Conservation (phyloP, 2,888 invertebrate species). For the Phoronis australis region DNA sequence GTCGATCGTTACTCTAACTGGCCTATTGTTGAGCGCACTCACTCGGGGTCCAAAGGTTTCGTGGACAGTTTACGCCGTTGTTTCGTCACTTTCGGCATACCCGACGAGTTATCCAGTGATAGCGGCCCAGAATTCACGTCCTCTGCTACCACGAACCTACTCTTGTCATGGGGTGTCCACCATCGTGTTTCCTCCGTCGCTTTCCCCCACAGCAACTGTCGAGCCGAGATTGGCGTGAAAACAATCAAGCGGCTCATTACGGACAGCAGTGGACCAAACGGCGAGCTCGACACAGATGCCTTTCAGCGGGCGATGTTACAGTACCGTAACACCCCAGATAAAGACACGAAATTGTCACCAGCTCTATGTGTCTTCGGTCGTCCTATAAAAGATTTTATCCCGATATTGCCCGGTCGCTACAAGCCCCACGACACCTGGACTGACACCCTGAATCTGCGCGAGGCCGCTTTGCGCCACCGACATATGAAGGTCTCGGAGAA, state of each 20-base stretch:
- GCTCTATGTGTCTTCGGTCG: constrained; percentile 21
- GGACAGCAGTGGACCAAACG: constrained; percentile 21
- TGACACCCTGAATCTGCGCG: too few species aligned
- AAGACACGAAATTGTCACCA: constrained; percentile 22
- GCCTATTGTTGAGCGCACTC: constrained; percentile 17
- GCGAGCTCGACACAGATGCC: constrained; percentile 21
- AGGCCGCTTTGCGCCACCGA: too few species aligned
- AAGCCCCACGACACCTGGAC: constrained; percentile 15
- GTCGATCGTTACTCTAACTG: too few species aligned
- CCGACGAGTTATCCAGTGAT: constrained; percentile 19
- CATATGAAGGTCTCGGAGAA: too few species aligned
- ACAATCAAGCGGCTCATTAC: constrained; percentile 24
- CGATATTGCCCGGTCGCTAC: constrained; percentile 16
- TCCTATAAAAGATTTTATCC: constrained; percentile 21
- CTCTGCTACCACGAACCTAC: constrained; percentile 6
- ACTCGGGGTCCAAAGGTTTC: constrained; percentile 12
- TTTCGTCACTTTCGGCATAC: constrained; percentile 20
- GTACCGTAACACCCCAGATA: too few species aligned
- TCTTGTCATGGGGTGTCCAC: constrained; percentile 21
- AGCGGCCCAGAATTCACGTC: constrained; percentile 20
- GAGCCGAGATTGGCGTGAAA: too few species aligned
- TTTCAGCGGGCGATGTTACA: constrained; percentile 21
- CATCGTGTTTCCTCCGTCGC: too few species aligned
- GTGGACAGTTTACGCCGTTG: constrained; percentile 10
- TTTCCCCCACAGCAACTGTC: too few species aligned